Evolutionary conservation across 2,888 invertebrate genomes (phyloP).

Genomic region (Hipparchia semele): DNA sequence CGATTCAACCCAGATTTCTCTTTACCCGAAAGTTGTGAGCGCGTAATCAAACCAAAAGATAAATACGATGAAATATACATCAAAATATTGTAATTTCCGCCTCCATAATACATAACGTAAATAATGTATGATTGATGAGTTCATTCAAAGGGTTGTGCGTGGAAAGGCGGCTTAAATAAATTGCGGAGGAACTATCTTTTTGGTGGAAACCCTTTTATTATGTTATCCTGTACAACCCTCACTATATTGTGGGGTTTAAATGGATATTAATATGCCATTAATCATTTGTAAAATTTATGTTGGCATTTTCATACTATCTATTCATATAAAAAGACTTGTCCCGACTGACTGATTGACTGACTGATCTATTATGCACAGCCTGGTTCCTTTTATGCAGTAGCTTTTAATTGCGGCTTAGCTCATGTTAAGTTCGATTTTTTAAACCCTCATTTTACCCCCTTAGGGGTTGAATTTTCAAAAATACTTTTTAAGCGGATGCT

Average conservation of each 20-base stretch:
- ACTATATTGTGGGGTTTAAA: constrained; percentile 6
- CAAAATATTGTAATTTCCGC: constrained; percentile 11
- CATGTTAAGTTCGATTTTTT: too few relatives aligned
- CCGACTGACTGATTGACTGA: too few relatives aligned
- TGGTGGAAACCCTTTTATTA: constrained; percentile 4
- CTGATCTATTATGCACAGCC: too few relatives aligned
- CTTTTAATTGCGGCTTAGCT: too few relatives aligned
- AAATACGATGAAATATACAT: not conserved
- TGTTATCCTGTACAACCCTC: not conserved
- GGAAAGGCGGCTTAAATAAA: constrained; percentile 9
- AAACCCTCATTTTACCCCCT: too few relatives aligned
- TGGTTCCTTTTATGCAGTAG: too few relatives aligned
- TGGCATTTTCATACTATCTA: not conserved
- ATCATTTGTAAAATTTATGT: not conserved
- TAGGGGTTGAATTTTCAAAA: too few relatives aligned
- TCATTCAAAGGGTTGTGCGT: constrained; percentile 11
- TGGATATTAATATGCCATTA: constrained; percentile 8
- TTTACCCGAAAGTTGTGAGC: too few relatives aligned
- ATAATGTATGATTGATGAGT: constrained; percentile 7
- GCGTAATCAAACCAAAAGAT: not conserved
- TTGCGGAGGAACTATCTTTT: constrained; percentile 14
- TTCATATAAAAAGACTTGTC: too few relatives aligned
- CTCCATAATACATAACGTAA: constrained; percentile 1
- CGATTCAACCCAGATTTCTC: too few relatives aligned
- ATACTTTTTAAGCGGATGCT: too few relatives aligned